Evolutionary conservation across 2,888 invertebrate species (phyloP).

Genomic region (Megaustenia siamemsis): DNA sequence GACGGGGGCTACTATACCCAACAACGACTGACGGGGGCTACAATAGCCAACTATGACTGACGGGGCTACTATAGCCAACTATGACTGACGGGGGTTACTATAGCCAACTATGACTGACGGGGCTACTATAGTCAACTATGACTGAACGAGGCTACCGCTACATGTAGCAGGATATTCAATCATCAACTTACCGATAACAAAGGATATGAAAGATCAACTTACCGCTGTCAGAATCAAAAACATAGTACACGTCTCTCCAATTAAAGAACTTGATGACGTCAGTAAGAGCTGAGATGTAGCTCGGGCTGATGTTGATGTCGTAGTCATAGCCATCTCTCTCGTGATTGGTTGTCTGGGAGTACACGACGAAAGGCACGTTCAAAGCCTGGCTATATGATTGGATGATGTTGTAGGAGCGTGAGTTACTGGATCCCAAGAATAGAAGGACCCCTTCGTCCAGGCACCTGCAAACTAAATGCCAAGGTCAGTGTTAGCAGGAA

Average conservation of each 20-base stretch:
- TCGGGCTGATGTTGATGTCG: constrained; percentile 88
- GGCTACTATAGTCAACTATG: too few relatives aligned
- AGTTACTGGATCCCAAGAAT: constrained; percentile 70
- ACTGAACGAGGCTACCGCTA: too few relatives aligned
- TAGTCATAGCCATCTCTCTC: constrained; percentile 65
- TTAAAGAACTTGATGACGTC: constrained; percentile 95
- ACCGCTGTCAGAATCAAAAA: constrained; percentile 95
- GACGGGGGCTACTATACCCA: too few relatives aligned
- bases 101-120: too few relatives aligned
- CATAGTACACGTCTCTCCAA: constrained; percentile 92
- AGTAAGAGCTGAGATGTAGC: constrained; percentile 96
- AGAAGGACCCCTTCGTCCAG: constrained; percentile 71
- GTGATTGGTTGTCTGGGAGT: constrained; percentile 67
- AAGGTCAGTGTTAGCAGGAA: too few relatives aligned
- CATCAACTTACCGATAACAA: too few relatives aligned
- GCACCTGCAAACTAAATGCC: constrained; percentile 72
- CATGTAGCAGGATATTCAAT: too few relatives aligned
- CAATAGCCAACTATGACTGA: too few relatives aligned
- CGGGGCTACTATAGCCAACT: too few relatives aligned
- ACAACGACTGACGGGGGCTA: too few relatives aligned
- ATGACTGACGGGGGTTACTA: too few relatives aligned
- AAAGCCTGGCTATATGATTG: constrained; percentile 74
- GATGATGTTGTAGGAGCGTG: constrained; percentile 69
- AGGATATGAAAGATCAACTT: constrained; percentile 77
- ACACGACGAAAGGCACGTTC: constrained; percentile 73